Base-by-base conservation (phyloP, 2,113 vertebrate species). In the Gavia stellata region DNA sequence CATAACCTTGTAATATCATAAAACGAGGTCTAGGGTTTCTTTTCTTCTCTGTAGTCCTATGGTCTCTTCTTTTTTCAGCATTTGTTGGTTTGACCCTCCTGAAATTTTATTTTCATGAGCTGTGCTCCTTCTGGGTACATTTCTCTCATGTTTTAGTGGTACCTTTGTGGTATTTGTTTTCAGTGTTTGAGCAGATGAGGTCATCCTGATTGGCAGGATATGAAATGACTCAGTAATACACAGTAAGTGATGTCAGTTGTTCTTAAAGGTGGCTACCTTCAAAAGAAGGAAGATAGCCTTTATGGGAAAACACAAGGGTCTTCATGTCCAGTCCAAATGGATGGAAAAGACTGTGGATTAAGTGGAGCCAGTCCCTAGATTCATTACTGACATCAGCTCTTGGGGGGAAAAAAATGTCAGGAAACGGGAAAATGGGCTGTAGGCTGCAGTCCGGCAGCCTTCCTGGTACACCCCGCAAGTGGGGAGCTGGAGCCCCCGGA, bases 351-450 rank as follows among this genome's bases (percentile, higher is more conserved):
- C 17, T n/a, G 12, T 34, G 31, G 29, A 45, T 77, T 67, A 68
- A 72, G 56, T 56, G n/a, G 53, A 71, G 34, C 25, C 38, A 42
- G n/a, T 58, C 34, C 24, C 36, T 53, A n/a, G 11, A 34, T 55
- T 31, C 38, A 24, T 62, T 67, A 56, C 18, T 92, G 74, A n/a
- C 19, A 79, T 40, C 14, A 63, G 15, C 15, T 85, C 20, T 25
- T 21, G 34, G 17, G 2, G 2, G 1, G 1, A 1, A 3, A 4
- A 24, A 47, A 62, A 21, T 19, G 14, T 15, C 34, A 72, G n/a
- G 38, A 73, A 47, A 47, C 59, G 10, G 38, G 44, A 66, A 78
- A 81, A 67, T 17, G 36, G 14, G 36, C 79, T 63, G 23, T 45
- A 42, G 61, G 62, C 44, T 91, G 80, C 28, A 3, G 2, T 33